These are phyloP conservation scores for Netelia melanura DNA, from an alignment of 2,888 invertebrate species.

Conservation along the genomic window DNA sequence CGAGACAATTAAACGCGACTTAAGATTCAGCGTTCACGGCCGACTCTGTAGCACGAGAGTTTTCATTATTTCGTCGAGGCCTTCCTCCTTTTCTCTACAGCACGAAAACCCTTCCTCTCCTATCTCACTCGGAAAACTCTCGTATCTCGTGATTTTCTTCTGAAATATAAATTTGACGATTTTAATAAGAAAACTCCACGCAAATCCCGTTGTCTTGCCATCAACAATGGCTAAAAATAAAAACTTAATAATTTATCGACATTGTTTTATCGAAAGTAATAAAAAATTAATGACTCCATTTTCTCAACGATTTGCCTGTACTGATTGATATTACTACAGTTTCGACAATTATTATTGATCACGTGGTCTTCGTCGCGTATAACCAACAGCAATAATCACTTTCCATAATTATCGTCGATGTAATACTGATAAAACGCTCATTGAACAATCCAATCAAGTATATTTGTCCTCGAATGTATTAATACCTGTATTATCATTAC, in stretches of 20 bases:
- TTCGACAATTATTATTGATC: background rate
- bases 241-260: slow-evolving; percentile 11
- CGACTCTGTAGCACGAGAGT: slow-evolving; percentile 68
- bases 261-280: slow-evolving; percentile 7
- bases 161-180: slow-evolving; percentile 76
- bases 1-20: slow-evolving; percentile 83
- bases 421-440: background rate
- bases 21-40: slow-evolving; percentile 80
- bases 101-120: slow-evolving; percentile 71
- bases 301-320: background rate
- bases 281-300: slow-evolving; percentile 20
- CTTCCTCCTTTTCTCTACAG: slow-evolving; percentile 55
- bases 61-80: slow-evolving; percentile 79
- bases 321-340: slow-evolving; percentile 1
- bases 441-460: slow-evolving; percentile 19
- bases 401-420: slow-evolving; percentile 23
- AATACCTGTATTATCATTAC: background rate
- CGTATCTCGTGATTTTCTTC: slow-evolving; percentile 58
- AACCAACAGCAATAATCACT: background rate
- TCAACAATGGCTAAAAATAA: slow-evolving; percentile 65
- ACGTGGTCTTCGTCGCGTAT: background rate
- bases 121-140: slow-evolving; percentile 44
- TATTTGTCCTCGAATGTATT: background rate
- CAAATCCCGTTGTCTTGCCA: slow-evolving; percentile 73
- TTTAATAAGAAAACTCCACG: slow-evolving; percentile 76